phyloP scores from a whole-genome alignment of 2,888 invertebrate genomes.

The Agriopis marginaria region DNA sequence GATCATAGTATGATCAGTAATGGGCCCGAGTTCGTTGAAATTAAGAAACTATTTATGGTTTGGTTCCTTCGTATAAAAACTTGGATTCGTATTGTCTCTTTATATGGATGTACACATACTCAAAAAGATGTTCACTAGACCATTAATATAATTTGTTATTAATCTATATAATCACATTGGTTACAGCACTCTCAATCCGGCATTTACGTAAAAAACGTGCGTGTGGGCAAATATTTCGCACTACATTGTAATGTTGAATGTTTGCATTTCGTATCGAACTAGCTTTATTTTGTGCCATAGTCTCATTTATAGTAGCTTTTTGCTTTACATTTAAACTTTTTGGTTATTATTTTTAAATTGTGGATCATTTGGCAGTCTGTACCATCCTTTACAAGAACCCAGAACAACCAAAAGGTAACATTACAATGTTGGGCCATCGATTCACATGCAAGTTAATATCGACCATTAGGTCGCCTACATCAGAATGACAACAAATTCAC shows the following conservation, averaged over 20 bases:
- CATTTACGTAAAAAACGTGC: constrained; percentile 12
- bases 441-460: too few relatives aligned
- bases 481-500: too few relatives aligned
- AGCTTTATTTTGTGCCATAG: constrained; percentile 1
- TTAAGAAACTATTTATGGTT: too few relatives aligned
- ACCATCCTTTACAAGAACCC: too few relatives aligned
- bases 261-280: neutral
- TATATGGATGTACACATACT: constrained; percentile 31
- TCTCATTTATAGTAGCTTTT: neutral
- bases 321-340: neutral
- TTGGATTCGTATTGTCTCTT: constrained; percentile 15
- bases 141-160: constrained; percentile 27
- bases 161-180: constrained; percentile 54
- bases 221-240: too few relatives aligned
- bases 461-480: too few relatives aligned
- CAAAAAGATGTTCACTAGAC: constrained; percentile 39
- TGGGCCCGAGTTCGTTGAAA: too few relatives aligned
- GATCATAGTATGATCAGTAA: too few relatives aligned
- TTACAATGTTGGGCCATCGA: neutral
- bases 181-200: constrained; percentile 58
- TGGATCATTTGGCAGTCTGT: too few relatives aligned
- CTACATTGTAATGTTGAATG: constrained; percentile 1
- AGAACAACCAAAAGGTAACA: neutral
- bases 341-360: neutral
- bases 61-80: constrained; percentile 15